Evolutionary conservation across 2,113 vertebrate species (phyloP), one percentile per base, ranked within the genome.

Genomic region (Brachypodius melanocephalos): DNA sequence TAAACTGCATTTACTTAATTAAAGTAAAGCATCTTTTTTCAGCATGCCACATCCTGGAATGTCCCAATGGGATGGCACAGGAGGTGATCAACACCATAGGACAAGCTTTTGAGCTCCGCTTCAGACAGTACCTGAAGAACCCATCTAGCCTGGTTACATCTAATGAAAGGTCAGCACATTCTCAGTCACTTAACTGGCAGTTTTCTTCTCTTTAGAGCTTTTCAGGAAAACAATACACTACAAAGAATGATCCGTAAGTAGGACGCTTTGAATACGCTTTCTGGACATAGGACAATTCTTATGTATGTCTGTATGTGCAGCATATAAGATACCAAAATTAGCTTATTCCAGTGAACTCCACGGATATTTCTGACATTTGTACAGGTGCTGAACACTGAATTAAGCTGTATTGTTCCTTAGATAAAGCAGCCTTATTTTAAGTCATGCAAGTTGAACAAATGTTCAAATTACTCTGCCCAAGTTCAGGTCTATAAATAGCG

Each of bases 1-100:
- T 59, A 71, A 69, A 83, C 31, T 68, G 6, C 24, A 10, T 94
- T 92, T 83, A 38, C 34, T 69, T 78, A 55, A 45, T 72, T 84
- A 67, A 84, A 79, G 19, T 31, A 51, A 85, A 46, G 61, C 89
- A 40, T 83, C 83, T 93, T 62, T 92, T 97, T 95, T 54, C 94
- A 99, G 99, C 98, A 3, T 99, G 99, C 94, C 99, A 99, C 92
- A 99, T 99, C 92, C 77, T 99, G 97, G 98, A 99, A 95, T 99
- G 99, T 89, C 97, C 97, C 45, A 97, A 79, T 8, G 98, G 98
- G 85, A 96, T 97, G 63, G 98, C 99, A 7, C 96, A 98, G 65
- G 98, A 99, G 40, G 98, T 99, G 79, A 99, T 99, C 96, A 98
- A 98, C 90, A 98, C 98, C 95, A 99, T 99, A 43, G 98, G 99